These are phyloP conservation scores for Osmerus eperlanus DNA, from an alignment of 2,113 vertebrate species.

Conservation along the genomic window DNA sequence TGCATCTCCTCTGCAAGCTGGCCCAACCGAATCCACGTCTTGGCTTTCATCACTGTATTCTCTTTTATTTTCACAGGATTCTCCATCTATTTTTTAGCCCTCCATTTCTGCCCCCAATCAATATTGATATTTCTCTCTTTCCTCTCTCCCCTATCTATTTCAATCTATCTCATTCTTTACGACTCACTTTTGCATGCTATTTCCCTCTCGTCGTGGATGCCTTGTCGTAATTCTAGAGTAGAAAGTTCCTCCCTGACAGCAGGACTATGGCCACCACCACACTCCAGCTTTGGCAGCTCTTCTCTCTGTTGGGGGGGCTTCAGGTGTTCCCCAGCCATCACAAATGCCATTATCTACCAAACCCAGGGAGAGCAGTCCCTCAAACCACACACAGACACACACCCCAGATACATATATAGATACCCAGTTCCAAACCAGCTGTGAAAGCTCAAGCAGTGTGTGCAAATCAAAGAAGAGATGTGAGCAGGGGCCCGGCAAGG, in stretches of 20 bases:
- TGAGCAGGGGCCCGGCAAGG: slow-evolving; percentile 1
- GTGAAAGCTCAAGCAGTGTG: slow-evolving; percentile 11
- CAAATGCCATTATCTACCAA: slow-evolving; percentile 39
- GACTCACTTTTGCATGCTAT: too few relatives aligned
- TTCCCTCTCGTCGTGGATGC: background rate
- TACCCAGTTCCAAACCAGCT: slow-evolving; percentile 26
- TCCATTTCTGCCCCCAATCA: slow-evolving; percentile 26
- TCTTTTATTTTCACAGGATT: slow-evolving; percentile 9
- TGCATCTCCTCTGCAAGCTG: background rate
- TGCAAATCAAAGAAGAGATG: slow-evolving; percentile 28
- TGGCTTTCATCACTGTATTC: slow-evolving; percentile 8
- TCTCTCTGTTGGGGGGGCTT: slow-evolving; percentile 6
- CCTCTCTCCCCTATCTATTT: slow-evolving; percentile 11
- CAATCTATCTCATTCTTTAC: too few relatives aligned
- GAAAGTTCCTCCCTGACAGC: too few relatives aligned
- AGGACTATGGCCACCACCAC: slow-evolving; percentile 14
- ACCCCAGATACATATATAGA: slow-evolving; percentile 4
- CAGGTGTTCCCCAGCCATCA: slow-evolving; percentile 18
- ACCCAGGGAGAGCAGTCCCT: background rate
- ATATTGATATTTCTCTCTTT: background rate
- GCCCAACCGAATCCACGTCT: background rate
- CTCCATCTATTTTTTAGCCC: slow-evolving; percentile 3
- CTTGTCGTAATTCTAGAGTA: background rate
- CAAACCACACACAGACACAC: background rate
- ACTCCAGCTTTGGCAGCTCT: slow-evolving; percentile 26